A percentile compares a stretch with the other conserved stretches of the same genome.
Conservation (phyloP, 1,140 invertebrate genomes). For the Caligus rogercresseyi region DNA sequence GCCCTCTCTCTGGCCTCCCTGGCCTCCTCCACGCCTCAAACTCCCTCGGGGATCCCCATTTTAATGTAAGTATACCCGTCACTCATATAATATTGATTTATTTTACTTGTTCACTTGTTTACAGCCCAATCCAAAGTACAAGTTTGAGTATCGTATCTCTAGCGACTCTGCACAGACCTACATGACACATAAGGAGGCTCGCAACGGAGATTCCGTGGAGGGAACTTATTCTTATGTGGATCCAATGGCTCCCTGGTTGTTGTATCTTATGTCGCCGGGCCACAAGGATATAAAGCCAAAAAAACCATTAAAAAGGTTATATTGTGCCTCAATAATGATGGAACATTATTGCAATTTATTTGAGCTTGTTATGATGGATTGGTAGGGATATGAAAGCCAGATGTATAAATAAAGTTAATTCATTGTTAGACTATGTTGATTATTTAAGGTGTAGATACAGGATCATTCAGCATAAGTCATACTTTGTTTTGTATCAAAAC, state of each 20-base stretch:
- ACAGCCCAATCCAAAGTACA: not conserved
- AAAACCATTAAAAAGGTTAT: not conserved
- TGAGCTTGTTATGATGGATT: no score
- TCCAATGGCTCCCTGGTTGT: not conserved
- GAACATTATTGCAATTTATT: no score
- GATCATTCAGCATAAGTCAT: no score
- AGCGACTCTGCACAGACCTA: not conserved
- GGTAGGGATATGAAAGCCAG: no score
- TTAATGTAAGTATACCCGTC: not conserved
- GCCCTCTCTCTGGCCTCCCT: not conserved
- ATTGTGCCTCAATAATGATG: no score
- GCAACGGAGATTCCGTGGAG: not conserved
- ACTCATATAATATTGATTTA: not conserved
- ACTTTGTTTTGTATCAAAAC: no score
- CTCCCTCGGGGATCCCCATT: not conserved
- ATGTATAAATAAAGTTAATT: no score
- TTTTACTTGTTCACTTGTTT: no score
- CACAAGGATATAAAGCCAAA: not conserved
- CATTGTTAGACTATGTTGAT: no score
- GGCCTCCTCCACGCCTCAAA: not conserved
- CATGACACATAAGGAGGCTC: not conserved
- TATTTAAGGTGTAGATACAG: no score
- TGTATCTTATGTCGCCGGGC: not conserved
- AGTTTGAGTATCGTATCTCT: not conserved
- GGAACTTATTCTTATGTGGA: not conserved